These are phyloP conservation scores for Psettodes erumei DNA, from an alignment of 2,113 vertebrate species.

Conservation along the genomic window DNA sequence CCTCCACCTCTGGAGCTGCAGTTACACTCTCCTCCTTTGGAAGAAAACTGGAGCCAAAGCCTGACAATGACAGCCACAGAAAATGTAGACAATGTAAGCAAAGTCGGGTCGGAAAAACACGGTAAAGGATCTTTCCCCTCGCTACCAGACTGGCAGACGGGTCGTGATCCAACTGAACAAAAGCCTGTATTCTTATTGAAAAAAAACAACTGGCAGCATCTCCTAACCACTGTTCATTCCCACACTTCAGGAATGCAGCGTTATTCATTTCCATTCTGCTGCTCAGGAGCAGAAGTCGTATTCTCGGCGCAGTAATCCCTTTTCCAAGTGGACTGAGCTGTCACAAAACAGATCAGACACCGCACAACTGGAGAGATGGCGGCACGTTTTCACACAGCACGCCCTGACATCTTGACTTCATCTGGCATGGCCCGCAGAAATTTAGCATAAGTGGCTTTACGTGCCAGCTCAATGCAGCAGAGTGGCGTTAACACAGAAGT, in stretches of 20 bases:
- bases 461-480: conserved; percentile 11
- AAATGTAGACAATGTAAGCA: conserved; percentile 47
- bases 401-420: no score
- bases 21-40: conserved; percentile 93
- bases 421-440: conserved; percentile 8
- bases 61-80: conserved; percentile 77
- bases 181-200: conserved; percentile 46
- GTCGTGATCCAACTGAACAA: conserved; percentile 43
- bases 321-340: conserved; percentile 54
- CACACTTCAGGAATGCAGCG: conserved; percentile 39
- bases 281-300: conserved; percentile 48
- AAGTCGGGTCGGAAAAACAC: conserved; percentile 57
- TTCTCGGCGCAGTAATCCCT: conserved; percentile 36
- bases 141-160: conserved; percentile 46
- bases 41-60: conserved; percentile 95
- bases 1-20: conserved; percentile 85
- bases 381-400: conserved; percentile 12
- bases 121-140: conserved; percentile 46
- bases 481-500: neutral
- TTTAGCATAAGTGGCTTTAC: conserved; percentile 21
- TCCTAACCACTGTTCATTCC: conserved; percentile 46
- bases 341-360: conserved; percentile 45
- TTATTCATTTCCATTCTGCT: conserved; percentile 65
- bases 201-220: conserved; percentile 31
- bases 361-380: conserved; percentile 34